These are phyloP conservation scores for Spongia lamella DNA, from an alignment of 37 sponge, comb jelly and placozoan genomes.

Conservation along the genomic window DNA sequence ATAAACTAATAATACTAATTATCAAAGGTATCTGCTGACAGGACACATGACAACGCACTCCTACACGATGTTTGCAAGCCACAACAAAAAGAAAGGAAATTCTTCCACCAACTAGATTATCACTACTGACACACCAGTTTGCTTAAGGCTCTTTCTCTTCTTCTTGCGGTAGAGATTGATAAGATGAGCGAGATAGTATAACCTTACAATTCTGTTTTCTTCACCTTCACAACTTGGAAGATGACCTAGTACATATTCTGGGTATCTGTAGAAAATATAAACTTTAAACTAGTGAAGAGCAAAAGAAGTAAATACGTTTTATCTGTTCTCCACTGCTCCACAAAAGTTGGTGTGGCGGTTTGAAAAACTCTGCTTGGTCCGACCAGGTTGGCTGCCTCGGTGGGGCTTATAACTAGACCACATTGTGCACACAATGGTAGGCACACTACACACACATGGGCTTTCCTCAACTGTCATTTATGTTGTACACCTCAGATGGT, in stretches of 20 bases:
- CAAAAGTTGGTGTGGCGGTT: conserved; percentile 2
- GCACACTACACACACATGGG: too few relatives aligned
- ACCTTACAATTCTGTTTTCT: conserved; percentile 9
- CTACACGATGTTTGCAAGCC: not conserved
- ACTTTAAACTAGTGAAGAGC: not conserved
- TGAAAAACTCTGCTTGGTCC: conserved; percentile 14
- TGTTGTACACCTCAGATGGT: conserved; percentile 69
- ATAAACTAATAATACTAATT: not conserved
- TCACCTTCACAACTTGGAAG: conserved; percentile 1
- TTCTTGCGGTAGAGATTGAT: conserved; percentile 29
- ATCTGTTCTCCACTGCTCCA: conserved; percentile 32
- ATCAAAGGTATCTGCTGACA: not conserved
- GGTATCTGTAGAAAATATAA: conserved; percentile 24
- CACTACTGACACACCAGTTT: conserved; percentile 31
- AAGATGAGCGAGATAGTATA: conserved; percentile 40
- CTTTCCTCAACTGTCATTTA: conserved; percentile 55
- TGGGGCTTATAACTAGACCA: conserved; percentile 23
- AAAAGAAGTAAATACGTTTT: conserved; percentile 16
- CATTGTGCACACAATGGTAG: not conserved
- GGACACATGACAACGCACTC: not conserved
- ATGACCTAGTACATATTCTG: conserved; percentile 51
- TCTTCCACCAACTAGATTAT: too few relatives aligned
- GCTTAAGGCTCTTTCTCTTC: conserved; percentile 10
- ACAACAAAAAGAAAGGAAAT: not conserved
- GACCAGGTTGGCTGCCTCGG: conserved; percentile 26